Conservation (phyloP, 2,113 vertebrate species). For the Glaucomys volans region DNA sequence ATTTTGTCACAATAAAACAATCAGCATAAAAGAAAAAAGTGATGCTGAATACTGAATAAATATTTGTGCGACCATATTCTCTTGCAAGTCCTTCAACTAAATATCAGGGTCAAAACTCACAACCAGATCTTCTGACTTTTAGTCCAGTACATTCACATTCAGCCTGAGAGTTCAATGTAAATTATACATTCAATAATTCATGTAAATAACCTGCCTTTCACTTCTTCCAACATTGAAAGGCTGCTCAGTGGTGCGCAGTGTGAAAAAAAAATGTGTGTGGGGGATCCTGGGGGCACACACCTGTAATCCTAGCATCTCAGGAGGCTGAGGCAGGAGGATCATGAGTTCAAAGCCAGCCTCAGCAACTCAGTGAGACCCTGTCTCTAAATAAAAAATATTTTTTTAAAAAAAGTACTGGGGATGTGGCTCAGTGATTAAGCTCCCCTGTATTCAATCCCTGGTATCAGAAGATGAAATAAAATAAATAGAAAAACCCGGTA, state of each 20-base stretch:
- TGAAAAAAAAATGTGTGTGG: too few species aligned
- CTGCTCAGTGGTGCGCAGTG: too few species aligned
- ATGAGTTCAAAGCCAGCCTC: too few species aligned
- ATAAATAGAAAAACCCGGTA: background rate
- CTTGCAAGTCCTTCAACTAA: background rate
- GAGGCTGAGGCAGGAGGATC: too few species aligned
- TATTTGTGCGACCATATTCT: background rate
- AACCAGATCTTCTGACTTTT: background rate
- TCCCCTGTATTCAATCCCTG: too few species aligned
- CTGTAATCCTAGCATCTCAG: too few species aligned
- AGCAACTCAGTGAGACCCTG: too few species aligned
- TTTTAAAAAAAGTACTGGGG: too few species aligned
- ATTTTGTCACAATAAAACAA: background rate
- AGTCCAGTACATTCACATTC: background rate
- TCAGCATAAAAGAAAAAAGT: background rate
- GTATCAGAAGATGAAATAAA: too few species aligned
- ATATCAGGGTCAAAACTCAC: background rate
- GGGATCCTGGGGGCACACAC: too few species aligned
- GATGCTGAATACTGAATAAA: slow-evolving; percentile 3
- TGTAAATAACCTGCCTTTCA: background rate
- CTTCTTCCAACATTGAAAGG: background rate
- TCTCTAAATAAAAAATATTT: too few species aligned
- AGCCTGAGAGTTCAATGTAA: background rate
- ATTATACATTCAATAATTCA: background rate
- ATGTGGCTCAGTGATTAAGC: too few species aligned